Evolutionary conservation across 2,797 vertebrate genomes (phyloP), one percentile per base, ranked within the genome.

Genomic region (Hoplostethus atlanticus): DNA sequence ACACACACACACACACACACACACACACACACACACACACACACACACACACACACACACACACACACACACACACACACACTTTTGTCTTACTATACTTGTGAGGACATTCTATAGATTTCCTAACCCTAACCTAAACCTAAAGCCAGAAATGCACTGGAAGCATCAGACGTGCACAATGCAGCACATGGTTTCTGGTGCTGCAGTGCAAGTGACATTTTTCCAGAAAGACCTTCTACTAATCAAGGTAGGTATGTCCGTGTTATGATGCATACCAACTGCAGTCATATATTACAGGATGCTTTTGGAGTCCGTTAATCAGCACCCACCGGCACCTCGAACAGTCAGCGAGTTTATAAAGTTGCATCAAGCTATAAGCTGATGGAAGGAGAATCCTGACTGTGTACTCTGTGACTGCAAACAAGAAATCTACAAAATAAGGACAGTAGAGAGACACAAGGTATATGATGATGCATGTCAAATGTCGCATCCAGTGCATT

Each of bases 91-190:
- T 79, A 56, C 51, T 68, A 70, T 11, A 77, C 69, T 30, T 50
- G 50, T 68, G 59, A 84, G 77, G 84, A 84, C 76, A 65, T 72
- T 70, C 67, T 42, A 46, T 12, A 30, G 36, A 68, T 68, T 81
- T 71, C 69, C 74, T 54, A 67, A 72, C n/a, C n/a, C 51, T 46
- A 57, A 69, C 46, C 11, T 12, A 50, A 16, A 47, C 21, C 66
- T 73, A 42, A 57, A 55, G 71, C 64, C 36, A 44, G 63, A 64
- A 57, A 56, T 69, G 76, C 84, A 73, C 65, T 71, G 69, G n/a
- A 57, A 73, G 50, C 64, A 44, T 21, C 65, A 71, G 21, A 21
- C 21, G 21, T 21, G 21, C 21, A 21, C 21, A 21, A 21, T 1
- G 21, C 21, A 21, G 21, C 21, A 6, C 38, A 4, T 52, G 34